These are phyloP conservation scores for Catostylus mosaicus DNA, from an alignment of 30 jellyfish, hydroid and myxozoan species.

Conservation along the genomic window DNA sequence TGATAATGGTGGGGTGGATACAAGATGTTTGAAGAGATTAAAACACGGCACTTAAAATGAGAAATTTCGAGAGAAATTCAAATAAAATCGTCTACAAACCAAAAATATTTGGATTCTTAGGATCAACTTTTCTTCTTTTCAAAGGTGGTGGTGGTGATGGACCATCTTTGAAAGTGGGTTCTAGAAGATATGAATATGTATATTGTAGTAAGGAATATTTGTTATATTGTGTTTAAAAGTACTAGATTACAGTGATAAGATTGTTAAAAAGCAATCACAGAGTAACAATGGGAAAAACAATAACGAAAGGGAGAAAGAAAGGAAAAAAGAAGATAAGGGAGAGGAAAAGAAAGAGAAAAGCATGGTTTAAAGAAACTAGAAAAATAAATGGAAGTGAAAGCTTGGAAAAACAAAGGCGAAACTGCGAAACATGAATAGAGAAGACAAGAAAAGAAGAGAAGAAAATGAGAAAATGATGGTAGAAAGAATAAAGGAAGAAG, in stretches of 20 bases:
- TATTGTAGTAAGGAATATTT: too few relatives aligned
- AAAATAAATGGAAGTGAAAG: not conserved
- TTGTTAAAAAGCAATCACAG: too few relatives aligned
- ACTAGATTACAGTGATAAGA: too few relatives aligned
- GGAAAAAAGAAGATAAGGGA: not conserved
- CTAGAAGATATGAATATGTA: constrained; percentile 30
- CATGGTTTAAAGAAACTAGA: not conserved
- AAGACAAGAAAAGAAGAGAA: not conserved
- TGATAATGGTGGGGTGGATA: too few relatives aligned
- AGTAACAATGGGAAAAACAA: too few relatives aligned
- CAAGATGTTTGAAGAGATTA: too few relatives aligned
- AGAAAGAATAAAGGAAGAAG: too few relatives aligned
- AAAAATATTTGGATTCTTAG: constrained; percentile 43
- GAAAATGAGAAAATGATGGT: too few relatives aligned
- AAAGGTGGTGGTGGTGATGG: constrained; percentile 84
- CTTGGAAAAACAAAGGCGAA: not conserved
- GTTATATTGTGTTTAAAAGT: too few relatives aligned
- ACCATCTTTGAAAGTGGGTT: constrained; percentile 6
- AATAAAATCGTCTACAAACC: constrained; percentile 18
- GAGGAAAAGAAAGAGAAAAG: not conserved
- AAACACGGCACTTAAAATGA: too few relatives aligned
- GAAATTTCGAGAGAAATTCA: too few relatives aligned
- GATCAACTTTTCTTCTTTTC: constrained; percentile 71
- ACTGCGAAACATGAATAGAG: not conserved
- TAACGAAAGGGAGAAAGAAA: not conserved